Conservation (phyloP, 2,797 vertebrate species). For the Sebastes trivittatus region DNA sequence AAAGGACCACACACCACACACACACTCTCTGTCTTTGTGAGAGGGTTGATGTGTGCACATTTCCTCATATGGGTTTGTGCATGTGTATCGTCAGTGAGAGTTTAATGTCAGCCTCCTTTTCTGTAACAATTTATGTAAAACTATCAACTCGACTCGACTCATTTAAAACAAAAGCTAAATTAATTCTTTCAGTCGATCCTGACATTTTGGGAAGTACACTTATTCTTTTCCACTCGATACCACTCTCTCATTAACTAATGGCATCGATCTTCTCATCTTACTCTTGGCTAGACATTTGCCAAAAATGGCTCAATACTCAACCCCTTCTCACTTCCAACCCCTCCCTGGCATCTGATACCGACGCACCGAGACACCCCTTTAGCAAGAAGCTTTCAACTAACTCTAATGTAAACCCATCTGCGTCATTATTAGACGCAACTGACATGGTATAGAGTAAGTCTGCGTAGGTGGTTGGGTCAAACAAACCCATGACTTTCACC, state of each 20-base stretch:
- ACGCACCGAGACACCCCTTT: too few relatives aligned
- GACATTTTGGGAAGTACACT: too few relatives aligned
- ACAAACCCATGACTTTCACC: not conserved
- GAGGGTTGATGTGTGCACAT: not conserved
- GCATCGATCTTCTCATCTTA: not conserved
- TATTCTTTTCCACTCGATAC: too few relatives aligned
- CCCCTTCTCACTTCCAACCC: not conserved
- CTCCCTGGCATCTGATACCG: too few relatives aligned
- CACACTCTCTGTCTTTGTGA: not conserved
- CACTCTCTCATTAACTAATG: not conserved
- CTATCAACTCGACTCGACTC: not conserved
- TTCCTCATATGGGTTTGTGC: not conserved
- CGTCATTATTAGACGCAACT: not conserved
- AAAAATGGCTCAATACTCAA: not conserved
- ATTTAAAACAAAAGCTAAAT: not conserved
- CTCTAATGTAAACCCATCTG: too few relatives aligned
- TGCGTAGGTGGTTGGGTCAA: not conserved
- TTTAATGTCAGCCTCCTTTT: not conserved
- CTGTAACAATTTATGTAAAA: not conserved
- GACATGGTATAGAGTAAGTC: too few relatives aligned
- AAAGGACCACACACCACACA: slow-evolving; percentile 28
- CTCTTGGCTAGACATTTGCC: not conserved
- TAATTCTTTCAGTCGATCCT: not conserved
- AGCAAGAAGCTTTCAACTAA: too few relatives aligned
- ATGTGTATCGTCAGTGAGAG: not conserved